These are phyloP conservation scores for Anas platyrhynchos DNA, from an alignment of 2,113 vertebrate genomes.

Conservation along the genomic window DNA sequence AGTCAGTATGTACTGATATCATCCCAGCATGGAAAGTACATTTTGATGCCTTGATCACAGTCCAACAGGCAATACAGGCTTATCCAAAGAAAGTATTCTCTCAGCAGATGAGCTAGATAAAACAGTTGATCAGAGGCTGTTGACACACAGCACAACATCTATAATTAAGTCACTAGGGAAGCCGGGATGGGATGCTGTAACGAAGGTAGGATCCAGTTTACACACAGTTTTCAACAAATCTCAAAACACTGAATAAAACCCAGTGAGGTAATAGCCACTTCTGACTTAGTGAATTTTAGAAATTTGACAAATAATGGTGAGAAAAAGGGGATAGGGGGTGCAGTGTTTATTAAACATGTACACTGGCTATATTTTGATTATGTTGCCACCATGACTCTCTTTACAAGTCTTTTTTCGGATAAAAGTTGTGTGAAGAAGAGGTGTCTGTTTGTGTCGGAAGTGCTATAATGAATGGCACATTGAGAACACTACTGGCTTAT, in stretches of 20 bases:
- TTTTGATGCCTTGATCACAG: conserved; percentile 3
- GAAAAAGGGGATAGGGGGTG: neutral
- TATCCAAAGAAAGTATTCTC: neutral
- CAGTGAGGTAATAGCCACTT: neutral
- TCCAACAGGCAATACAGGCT: conserved; percentile 38
- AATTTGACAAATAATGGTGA: neutral
- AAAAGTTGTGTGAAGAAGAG: neutral
- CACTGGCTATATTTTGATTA: neutral
- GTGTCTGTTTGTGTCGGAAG: neutral
- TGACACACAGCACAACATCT: conserved; percentile 47
- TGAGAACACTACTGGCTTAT: neutral
- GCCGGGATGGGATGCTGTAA: conserved; percentile 4
- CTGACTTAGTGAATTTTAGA: neutral
- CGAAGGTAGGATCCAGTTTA: conserved; percentile 20
- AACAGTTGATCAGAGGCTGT: neutral
- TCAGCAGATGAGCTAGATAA: conserved; percentile 57
- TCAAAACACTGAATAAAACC: conserved; percentile 18
- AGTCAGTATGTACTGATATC: neutral
- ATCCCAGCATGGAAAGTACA: neutral
- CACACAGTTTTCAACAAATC: conserved; percentile 14
- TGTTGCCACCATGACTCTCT: fast-evolving
- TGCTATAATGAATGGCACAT: neutral
- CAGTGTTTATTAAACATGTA: neutral
- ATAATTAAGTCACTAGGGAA: conserved; percentile 67
- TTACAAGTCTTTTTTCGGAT: neutral